Evolutionary conservation across 2,113 vertebrate genomes (phyloP), one percentile per base, ranked within the genome.

Genomic region (Alectura lathami): DNA sequence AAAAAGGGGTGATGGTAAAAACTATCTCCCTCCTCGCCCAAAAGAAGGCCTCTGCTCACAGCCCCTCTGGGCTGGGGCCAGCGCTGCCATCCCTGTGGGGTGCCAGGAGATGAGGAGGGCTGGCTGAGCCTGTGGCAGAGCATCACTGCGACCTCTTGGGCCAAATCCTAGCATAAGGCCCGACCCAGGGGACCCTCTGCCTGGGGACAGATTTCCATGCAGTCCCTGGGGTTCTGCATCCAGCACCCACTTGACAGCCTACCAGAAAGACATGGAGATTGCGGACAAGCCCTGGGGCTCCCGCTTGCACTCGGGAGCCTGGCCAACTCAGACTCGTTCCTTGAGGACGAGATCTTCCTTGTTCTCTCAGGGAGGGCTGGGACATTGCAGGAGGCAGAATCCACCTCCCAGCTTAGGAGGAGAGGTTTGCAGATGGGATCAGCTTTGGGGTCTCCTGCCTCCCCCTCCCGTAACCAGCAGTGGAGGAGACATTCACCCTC

Each of bases 331-430:
- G 43, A 24, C 6, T 11, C 17, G 2, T 21, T 48, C n/a, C 24
- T 2, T 29, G 18, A 18, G 32, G 7, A 38, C 13, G 42, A 15
- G 11, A 12, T 16, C 20, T 24, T 45, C 26, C 56, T 0, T 0
- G 8, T 51, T 48, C 40, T 43, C 34, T 30, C 21, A 11, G 30
- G 29, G 36, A 75, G 6, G 7, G 12, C 63, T 43, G 59, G 53
- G 30, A 51, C 26, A 17, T 2, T 0, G 1, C 26, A 60, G 12
- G 36, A 89, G 45, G 70, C n/a, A 83, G 50, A 69, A 53, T 18
- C 21, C 30, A 56, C 30, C 9, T 70, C n/a, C 13, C 36, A 51
- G 14, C 21, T 22, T 0, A 68, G 23, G 13, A 42, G 43, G 50
- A 72, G 10, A 87, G 20, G 2, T 54, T n/a, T 70, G 40, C 42